phyloP scores from a whole-genome alignment of 2,113 vertebrate genomes.

The Pedetes capensis region DNA sequence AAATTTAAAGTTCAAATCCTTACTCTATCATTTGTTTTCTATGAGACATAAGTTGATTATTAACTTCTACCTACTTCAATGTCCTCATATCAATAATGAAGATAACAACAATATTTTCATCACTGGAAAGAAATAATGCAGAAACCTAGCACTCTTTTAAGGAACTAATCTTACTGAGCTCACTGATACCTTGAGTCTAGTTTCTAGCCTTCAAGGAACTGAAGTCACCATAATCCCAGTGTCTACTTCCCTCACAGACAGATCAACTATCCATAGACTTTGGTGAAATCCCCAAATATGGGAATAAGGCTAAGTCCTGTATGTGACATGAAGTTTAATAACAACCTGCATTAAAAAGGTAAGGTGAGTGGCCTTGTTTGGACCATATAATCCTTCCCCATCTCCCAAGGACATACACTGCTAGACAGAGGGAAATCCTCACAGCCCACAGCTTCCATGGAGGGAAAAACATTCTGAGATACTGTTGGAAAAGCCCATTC shows the following conservation, averaged over 20 bases:
- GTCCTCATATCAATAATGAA: neutral
- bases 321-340: neutral
- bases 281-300: neutral
- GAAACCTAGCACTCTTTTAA: neutral
- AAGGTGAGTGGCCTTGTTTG: neutral
- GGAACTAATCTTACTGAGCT: too few species aligned
- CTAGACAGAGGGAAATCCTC: neutral
- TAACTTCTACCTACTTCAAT: neutral
- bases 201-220: neutral
- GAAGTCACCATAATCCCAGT: neutral
- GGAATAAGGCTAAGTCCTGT: neutral
- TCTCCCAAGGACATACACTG: neutral
- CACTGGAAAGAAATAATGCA: neutral
- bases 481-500: neutral
- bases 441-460: neutral
- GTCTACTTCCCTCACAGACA: neutral
- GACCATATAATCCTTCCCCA: neutral
- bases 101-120: neutral
- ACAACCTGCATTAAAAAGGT: neutral
- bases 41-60: too few species aligned
- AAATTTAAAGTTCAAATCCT: too few species aligned
- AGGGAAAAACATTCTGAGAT: neutral
- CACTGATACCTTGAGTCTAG: neutral
- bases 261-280: neutral
- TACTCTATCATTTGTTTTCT: neutral